A percentile compares a stretch with the other conserved stretches of the same genome.
phyloP scores from a whole-genome alignment of 2,888 invertebrate species.

The Drosophila anceps region DNA sequence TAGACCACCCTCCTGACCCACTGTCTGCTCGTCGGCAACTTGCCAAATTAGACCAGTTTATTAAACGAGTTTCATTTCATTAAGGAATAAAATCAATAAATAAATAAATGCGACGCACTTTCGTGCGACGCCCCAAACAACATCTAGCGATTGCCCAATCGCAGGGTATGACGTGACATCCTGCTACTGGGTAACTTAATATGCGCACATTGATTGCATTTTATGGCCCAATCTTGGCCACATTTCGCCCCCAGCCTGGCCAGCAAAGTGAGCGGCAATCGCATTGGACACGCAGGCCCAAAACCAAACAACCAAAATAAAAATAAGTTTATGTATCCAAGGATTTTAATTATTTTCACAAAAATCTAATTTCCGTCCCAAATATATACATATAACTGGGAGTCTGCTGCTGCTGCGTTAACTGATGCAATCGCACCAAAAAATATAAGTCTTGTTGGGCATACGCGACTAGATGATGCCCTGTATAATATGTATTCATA shows the following conservation, averaged over 20 bases:
- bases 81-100: neutral
- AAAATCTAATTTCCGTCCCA: slow-evolving; percentile 75
- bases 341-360: slow-evolving; percentile 76
- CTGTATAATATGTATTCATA: no score
- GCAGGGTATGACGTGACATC: slow-evolving; percentile 71
- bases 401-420: slow-evolving; percentile 23
- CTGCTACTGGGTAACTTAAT: slow-evolving; percentile 64
- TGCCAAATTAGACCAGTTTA: slow-evolving; percentile 62
- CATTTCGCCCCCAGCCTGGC: slow-evolving; percentile 40
- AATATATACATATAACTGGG: slow-evolving; percentile 33
- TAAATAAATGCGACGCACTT: slow-evolving; percentile 58
- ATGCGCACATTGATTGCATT: slow-evolving; percentile 65
- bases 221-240: slow-evolving; percentile 51
- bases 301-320: neutral
- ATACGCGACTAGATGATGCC: neutral
- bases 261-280: slow-evolving; percentile 58
- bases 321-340: slow-evolving; percentile 26
- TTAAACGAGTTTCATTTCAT: slow-evolving; percentile 53
- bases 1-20: slow-evolving; percentile 16
- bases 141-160: slow-evolving; percentile 63
- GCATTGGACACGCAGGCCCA: slow-evolving; percentile 25
- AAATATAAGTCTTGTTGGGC: neutral
- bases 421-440: slow-evolving; percentile 36
- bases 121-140: slow-evolving; percentile 37
- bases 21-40: neutral